phyloP scores from a whole-genome alignment of 2,888 invertebrate genomes.

The Tinea trinotella region DNA sequence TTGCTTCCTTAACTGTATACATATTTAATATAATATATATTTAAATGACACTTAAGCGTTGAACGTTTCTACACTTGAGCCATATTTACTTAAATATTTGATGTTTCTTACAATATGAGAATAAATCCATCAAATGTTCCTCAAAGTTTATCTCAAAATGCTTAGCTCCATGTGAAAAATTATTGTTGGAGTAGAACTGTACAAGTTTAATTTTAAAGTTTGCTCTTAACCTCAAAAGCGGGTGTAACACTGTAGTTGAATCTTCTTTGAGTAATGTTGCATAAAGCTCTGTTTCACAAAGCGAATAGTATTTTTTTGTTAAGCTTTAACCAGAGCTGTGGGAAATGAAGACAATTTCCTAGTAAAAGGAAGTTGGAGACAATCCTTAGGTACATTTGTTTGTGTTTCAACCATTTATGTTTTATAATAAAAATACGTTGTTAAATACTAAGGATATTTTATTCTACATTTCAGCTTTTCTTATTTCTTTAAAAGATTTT shows the following conservation, averaged over 20 bases:
- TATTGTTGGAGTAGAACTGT: neutral
- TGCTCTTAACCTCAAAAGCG: neutral
- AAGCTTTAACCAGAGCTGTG: constrained; percentile 32
- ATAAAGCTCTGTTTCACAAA: constrained; percentile 34
- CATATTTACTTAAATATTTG: constrained; percentile 40
- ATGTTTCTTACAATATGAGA: constrained; percentile 23
- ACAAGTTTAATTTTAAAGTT: constrained; percentile 7
- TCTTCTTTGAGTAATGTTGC: constrained; percentile 25
- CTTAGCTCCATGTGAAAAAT: neutral
- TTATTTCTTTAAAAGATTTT: neutral
- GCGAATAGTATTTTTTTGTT: constrained; percentile 32
- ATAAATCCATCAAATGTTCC: neutral
- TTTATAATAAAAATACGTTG: constrained; percentile 4
- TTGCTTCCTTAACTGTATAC: neutral
- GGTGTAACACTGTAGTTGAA: neutral
- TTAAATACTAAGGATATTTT: neutral
- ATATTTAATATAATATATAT: constrained; percentile 24
- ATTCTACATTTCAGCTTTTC: neutral
- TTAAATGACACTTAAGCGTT: constrained; percentile 40
- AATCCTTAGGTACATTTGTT: constrained; percentile 9
- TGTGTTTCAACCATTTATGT: constrained; percentile 8
- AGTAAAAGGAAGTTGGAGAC: constrained; percentile 20
- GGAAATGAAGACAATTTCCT: constrained; percentile 43
- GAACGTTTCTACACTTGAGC: constrained; percentile 30
- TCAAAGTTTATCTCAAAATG: neutral